Base-by-base conservation (phyloP, 2,797 vertebrate species). In the Pangasius macronema region DNA sequence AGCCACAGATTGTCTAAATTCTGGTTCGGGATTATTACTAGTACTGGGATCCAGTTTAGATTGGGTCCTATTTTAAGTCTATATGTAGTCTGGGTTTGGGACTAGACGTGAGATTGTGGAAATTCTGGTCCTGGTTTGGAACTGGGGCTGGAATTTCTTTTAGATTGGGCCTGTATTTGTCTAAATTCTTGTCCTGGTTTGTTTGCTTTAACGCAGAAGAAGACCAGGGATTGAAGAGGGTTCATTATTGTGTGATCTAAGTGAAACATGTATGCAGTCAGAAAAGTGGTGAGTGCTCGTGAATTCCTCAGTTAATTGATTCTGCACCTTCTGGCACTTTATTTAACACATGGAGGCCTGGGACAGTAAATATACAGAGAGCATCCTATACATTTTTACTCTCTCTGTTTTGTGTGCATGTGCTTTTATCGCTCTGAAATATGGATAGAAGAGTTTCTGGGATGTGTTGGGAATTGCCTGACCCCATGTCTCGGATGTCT, bases 391-490 rank as follows among this genome's bases (percentile, higher is more conserved):
- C 24, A 30, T 53, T 53, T 57, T 9, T 36, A 36, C 8, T 36
- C 24, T 0, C 7, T 53, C n/a, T 55, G 30, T 3, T 77, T 20
- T 65, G 49, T 87, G 57, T 87, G 27, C 55, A 8, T 9, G 63
- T 27, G 49, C 49, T 80, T 83, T 22, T 10, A 51, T 53, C 24
- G 30, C 20, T 36, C 76, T 36, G 55, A 46, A 57, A 8, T 39
- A 16, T 82, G 36, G 30, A 30, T 22, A 46, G 20, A 2, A 36
- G 81, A 83, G 42, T 75, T n/a, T 85, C 8, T 24, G 27, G 65
- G 65, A 42, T 46, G 76, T 36, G 27, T 33, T 89, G 86, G 9
- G 9, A 83, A 57, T 73, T 80, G 39, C 65, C 67, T 88, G 77
- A 85, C 79, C 61, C n/a, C 81, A 3, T n/a, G 39, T 65, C 57